These are phyloP conservation scores for Schizaphis graminum DNA, from an alignment of 2,888 invertebrate genomes.

Conservation along the genomic window DNA sequence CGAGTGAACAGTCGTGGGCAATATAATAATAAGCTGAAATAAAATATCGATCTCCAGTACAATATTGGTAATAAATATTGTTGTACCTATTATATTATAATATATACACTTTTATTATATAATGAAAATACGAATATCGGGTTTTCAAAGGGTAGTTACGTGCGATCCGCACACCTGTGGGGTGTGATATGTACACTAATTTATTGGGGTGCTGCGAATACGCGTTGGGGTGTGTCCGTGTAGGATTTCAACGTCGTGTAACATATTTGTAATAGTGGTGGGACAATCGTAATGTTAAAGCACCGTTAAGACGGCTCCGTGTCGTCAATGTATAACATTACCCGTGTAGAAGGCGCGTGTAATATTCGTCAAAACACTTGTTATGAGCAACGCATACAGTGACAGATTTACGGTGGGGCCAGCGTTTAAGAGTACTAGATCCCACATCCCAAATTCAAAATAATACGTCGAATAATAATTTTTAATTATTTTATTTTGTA, in stretches of 20 bases:
- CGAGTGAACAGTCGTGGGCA: not conserved
- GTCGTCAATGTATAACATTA: not conserved
- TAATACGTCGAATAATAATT: not conserved
- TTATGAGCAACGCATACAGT: not conserved
- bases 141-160: not conserved
- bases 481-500: not conserved
- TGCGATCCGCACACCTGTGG: not conserved
- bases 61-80: not conserved
- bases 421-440: not conserved
- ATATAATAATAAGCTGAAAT: not conserved
- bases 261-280: not conserved
- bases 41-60: not conserved
- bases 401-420: not conserved
- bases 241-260: slow-evolving; percentile 36
- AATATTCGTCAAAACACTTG: slow-evolving; percentile 12
- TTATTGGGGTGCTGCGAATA: slow-evolving; percentile 29
- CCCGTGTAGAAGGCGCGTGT: not conserved
- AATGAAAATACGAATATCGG: not conserved
- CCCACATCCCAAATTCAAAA: not conserved
- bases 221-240: not conserved
- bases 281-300: not conserved
- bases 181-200: slow-evolving; percentile 26
- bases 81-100: not conserved
- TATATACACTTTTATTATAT: too few relatives aligned
- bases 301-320: not conserved